Percentiles rank a stretch among this genome's conserved stretches.
phyloP scores from a whole-genome alignment of 2,113 vertebrate genomes.

The Notarius quadriscutis region DNA sequence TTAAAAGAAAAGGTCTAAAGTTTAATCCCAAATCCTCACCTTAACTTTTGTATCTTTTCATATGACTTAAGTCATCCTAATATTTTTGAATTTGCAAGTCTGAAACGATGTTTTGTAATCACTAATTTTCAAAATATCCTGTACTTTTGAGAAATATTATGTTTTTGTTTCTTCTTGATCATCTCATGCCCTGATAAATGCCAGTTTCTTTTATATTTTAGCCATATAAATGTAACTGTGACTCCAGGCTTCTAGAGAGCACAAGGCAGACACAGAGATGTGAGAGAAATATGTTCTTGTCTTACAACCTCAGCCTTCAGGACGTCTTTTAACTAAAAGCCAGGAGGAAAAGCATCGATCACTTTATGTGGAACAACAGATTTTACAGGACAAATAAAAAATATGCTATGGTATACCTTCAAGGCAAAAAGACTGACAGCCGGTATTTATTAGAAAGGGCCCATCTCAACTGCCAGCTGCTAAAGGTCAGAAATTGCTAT shows the following conservation, averaged over 20 bases:
- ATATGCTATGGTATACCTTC: constrained; percentile 40
- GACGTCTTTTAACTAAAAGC: constrained; percentile 53
- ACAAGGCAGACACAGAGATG: neutral
- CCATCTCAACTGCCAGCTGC: constrained; percentile 25
- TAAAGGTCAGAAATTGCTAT: constrained; percentile 46
- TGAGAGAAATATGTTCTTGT: constrained; percentile 43
- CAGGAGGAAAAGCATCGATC: constrained; percentile 44
- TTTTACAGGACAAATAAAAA: constrained; percentile 47
- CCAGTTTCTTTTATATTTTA: neutral
- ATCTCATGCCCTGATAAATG: neutral
- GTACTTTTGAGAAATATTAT: neutral
- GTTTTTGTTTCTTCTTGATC: neutral
- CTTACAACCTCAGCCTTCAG: constrained; percentile 30
- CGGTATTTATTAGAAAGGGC: constrained; percentile 39
- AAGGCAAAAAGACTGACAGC: constrained; percentile 27
- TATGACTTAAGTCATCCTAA: neutral
- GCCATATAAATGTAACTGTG: constrained; percentile 34
- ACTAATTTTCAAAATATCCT: neutral
- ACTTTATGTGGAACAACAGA: constrained; percentile 26
- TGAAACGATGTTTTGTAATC: neutral
- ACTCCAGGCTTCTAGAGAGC: constrained; percentile 22
- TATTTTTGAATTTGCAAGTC: neutral
- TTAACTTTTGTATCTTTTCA: neutral
- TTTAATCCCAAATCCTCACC: neutral
- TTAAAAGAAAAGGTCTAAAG: neutral